Percentiles rank a stretch among this genome's conserved stretches.
Conservation (phyloP, 2,888 invertebrate species). For the Timandra comae region DNA sequence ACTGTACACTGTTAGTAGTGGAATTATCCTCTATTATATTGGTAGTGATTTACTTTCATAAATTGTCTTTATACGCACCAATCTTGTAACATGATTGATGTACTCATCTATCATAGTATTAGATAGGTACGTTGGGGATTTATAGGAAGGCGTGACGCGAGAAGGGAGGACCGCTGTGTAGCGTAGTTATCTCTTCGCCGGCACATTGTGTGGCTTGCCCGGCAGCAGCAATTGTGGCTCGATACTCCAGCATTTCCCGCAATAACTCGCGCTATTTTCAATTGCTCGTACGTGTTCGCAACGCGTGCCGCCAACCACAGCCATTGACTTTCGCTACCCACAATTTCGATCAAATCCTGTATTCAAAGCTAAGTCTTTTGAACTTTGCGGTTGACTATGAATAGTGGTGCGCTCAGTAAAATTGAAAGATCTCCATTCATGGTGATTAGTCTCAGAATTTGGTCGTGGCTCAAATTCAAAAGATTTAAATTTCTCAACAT, state of each 20-base stretch:
- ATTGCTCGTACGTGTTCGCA: slow-evolving; percentile 58
- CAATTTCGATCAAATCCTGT: slow-evolving; percentile 60
- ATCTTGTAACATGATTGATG: neutral
- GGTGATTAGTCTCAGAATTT: slow-evolving; percentile 3
- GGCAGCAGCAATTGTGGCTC: slow-evolving; percentile 58
- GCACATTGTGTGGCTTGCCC: slow-evolving; percentile 52
- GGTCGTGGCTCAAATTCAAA: neutral
- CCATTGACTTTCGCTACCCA: slow-evolving; percentile 44
- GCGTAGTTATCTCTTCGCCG: slow-evolving; percentile 36
- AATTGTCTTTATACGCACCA: no score
- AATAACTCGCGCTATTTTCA: slow-evolving; percentile 67
- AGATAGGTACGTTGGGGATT: slow-evolving; percentile 3
- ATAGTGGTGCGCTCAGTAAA: slow-evolving; percentile 31
- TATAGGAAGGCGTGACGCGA: slow-evolving; percentile 38
- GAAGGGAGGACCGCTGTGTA: slow-evolving; percentile 35
- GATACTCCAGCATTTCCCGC: slow-evolving; percentile 58
- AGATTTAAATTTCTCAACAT: slow-evolving; percentile 17
- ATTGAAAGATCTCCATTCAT: slow-evolving; percentile 24
- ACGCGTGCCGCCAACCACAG: slow-evolving; percentile 63
- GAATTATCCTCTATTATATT: no score
- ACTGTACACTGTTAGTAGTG: no score
- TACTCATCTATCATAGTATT: no score
- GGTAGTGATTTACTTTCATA: no score
- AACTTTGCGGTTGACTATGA: slow-evolving; percentile 33
- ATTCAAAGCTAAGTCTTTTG: slow-evolving; percentile 35